Conservation (phyloP, 2,888 invertebrate species). For the Caenorhabditis drosophilae region DNA sequence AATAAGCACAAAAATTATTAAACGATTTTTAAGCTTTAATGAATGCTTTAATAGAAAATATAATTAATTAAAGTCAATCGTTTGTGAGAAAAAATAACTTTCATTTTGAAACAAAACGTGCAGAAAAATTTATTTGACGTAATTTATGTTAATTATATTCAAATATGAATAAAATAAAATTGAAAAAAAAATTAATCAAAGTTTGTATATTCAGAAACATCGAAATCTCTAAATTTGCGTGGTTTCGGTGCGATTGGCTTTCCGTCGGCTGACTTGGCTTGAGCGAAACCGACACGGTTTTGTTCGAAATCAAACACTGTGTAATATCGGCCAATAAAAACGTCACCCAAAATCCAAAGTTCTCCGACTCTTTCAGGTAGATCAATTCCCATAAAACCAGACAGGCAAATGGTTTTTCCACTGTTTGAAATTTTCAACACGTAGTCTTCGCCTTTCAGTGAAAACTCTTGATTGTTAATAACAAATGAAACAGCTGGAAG, state of each 20-base stretch:
- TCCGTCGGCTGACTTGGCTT: conserved; percentile 53
- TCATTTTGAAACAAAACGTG: too few species aligned
- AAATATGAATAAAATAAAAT: too few species aligned
- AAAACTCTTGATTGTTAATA: conserved; percentile 80
- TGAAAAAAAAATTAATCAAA: too few species aligned
- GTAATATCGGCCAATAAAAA: conserved; percentile 78
- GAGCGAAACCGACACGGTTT: conserved; percentile 65
- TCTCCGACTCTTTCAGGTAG: conserved; percentile 87
- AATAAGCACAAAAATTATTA: too few species aligned
- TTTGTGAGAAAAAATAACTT: too few species aligned
- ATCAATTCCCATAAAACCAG: conserved; percentile 96
- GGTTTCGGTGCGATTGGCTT: conserved; percentile 17
- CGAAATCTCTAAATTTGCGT: neutral
- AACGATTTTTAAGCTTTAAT: too few species aligned
- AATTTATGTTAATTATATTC: too few species aligned
- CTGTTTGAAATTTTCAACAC: conserved; percentile 81
- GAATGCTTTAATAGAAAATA: too few species aligned
- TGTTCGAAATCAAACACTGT: conserved; percentile 67
- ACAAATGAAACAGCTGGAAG: conserved; percentile 83
- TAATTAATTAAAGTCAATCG: too few species aligned
- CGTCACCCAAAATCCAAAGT: conserved; percentile 96
- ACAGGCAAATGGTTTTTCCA: conserved; percentile 88
- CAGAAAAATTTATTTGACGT: too few species aligned
- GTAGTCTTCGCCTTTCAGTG: conserved; percentile 82
- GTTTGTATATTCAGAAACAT: too few species aligned